Evolutionary conservation across 2,113 vertebrate species (phyloP).

Genomic region (Macquaria australasica): DNA sequence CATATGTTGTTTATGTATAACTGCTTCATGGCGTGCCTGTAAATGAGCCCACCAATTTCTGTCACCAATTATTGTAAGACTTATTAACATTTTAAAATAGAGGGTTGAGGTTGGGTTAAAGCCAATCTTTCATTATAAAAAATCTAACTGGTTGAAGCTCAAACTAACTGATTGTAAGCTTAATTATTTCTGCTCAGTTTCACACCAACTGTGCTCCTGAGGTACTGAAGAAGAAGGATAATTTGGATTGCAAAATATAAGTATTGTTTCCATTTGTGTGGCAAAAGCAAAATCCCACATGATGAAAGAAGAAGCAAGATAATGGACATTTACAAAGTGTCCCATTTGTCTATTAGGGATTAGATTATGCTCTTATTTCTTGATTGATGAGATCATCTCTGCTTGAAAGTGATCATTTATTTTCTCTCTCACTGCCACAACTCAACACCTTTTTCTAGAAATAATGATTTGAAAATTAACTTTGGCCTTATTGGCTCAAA

Average conservation of each 20-base stretch:
- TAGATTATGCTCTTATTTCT: neutral
- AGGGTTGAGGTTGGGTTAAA: neutral
- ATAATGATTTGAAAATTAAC: neutral
- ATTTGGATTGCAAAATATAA: neutral
- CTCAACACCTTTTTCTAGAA: neutral
- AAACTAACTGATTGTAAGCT: neutral
- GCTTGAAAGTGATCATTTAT: neutral
- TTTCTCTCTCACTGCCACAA: neutral
- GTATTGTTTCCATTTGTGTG: neutral
- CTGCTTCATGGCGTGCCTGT: constrained; percentile 12
- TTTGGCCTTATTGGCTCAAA: neutral
- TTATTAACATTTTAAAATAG: constrained; percentile 36
- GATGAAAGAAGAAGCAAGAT: neutral
- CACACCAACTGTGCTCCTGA: neutral
- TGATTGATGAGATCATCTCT: constrained; percentile 6
- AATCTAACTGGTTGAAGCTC: constrained; percentile 8
- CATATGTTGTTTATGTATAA: constrained; percentile 42
- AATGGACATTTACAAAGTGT: constrained; percentile 6
- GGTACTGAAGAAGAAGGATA: neutral
- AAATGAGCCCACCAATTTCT: constrained; percentile 45
- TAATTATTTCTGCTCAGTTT: constrained; percentile 13
- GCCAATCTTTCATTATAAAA: neutral
- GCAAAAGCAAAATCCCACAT: neutral
- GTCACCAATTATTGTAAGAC: constrained; percentile 34
- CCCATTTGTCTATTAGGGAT: neutral